These are phyloP conservation scores for Reinhardtius hippoglossoides DNA, from an alignment of 2,113 vertebrate genomes.

Conservation along the genomic window DNA sequence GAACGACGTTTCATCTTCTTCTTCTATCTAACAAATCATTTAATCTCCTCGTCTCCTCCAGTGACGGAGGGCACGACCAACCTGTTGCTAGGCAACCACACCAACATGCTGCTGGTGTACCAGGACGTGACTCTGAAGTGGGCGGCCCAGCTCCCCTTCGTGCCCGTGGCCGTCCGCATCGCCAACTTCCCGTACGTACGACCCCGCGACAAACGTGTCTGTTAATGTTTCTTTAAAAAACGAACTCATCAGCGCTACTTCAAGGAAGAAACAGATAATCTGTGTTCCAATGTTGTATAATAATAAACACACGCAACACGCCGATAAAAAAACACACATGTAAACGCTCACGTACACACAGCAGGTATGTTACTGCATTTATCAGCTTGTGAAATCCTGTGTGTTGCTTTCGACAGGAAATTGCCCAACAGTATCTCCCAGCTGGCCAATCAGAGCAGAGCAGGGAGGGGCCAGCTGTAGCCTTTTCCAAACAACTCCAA, in stretches of 20 bases:
- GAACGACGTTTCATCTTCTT: not conserved
- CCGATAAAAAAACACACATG: not conserved
- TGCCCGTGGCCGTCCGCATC: conserved; percentile 89
- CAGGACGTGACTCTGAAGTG: conserved; percentile 94
- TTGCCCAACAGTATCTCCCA: conserved; percentile 62
- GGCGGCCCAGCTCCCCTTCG: conserved; percentile 90
- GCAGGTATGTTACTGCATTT: conserved; percentile 34
- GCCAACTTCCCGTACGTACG: conserved; percentile 91
- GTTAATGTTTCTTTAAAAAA: too few relatives aligned
- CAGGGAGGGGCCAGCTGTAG: conserved; percentile 49
- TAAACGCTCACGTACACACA: conserved; percentile 9
- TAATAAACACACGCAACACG: not conserved
- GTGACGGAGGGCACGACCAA: conserved; percentile 92
- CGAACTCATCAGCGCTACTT: too few relatives aligned
- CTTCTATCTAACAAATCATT: not conserved
- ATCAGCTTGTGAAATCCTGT: conserved; percentile 69
- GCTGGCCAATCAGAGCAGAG: conserved; percentile 69
- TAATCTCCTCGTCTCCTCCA: conserved; percentile 59
- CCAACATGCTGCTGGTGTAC: conserved; percentile 92
- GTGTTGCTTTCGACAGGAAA: conserved; percentile 53
- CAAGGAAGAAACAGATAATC: too few relatives aligned
- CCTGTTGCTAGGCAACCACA: conserved; percentile 91
- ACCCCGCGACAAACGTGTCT: too few relatives aligned
- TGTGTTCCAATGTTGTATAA: not conserved
- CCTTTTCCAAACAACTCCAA: conserved; percentile 57